Evolutionary conservation across 2,113 vertebrate species (phyloP).

Genomic region (Bostrychus sinensis): DNA sequence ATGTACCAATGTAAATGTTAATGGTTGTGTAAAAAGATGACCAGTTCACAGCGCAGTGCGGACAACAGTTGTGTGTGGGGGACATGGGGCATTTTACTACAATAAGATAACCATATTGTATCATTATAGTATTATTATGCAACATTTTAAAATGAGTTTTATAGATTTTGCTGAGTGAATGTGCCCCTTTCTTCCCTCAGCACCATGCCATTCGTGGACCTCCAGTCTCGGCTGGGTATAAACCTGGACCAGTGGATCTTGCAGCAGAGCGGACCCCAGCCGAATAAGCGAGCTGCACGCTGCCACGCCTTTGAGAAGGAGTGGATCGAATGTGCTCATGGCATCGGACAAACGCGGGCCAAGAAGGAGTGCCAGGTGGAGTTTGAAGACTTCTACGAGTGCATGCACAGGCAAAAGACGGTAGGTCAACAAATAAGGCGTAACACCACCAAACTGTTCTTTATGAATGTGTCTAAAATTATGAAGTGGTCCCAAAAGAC

Average conservation of each 20-base stretch:
- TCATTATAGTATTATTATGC: too few relatives aligned
- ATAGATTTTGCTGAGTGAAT: background rate
- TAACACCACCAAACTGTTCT: too few relatives aligned
- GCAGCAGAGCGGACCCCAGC: slow-evolving; percentile 83
- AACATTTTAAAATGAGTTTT: too few relatives aligned
- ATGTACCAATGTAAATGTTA: too few relatives aligned
- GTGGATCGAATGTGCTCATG: slow-evolving; percentile 89
- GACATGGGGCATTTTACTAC: too few relatives aligned
- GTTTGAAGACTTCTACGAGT: slow-evolving; percentile 90
- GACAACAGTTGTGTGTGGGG: too few relatives aligned
- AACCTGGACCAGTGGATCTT: slow-evolving; percentile 83
- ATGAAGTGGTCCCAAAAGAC: too few relatives aligned
- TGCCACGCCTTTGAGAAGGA: slow-evolving; percentile 96
- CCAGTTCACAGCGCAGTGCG: too few relatives aligned
- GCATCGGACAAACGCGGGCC: slow-evolving; percentile 86
- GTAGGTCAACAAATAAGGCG: slow-evolving; percentile 80
- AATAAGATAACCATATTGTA: too few relatives aligned
- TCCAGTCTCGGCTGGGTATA: slow-evolving; percentile 85
- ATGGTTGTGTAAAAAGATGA: too few relatives aligned
- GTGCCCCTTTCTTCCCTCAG: background rate
- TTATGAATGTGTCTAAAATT: too few relatives aligned
- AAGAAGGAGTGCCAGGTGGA: slow-evolving; percentile 87
- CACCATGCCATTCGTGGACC: slow-evolving; percentile 88
- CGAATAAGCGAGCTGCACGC: slow-evolving; percentile 50
- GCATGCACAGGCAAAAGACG: slow-evolving; percentile 84